phyloP scores from a whole-genome alignment of 2,888 invertebrate genomes.

The Nudaria mundana region DNA sequence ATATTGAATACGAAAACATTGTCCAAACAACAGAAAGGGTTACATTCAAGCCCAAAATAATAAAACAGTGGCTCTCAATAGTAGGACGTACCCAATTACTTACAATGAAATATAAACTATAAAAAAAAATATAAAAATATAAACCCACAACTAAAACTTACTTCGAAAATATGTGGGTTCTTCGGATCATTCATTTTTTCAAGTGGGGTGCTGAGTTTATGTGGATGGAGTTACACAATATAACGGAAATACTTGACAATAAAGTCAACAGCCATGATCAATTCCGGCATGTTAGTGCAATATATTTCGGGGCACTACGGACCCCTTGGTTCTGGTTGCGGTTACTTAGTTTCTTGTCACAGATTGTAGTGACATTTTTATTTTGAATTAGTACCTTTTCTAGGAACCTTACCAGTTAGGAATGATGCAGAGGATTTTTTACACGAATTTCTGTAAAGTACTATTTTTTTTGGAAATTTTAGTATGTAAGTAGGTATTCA shows the following conservation, averaged over 20 bases:
- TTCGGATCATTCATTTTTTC: conserved; percentile 55
- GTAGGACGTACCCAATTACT: conserved; percentile 36
- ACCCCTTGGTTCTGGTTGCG: conserved; percentile 1
- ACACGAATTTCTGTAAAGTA: too few species aligned
- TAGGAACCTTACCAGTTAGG: too few species aligned
- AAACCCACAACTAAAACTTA: conserved; percentile 34
- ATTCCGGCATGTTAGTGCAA: conserved; percentile 25
- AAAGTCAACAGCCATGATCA: conserved; percentile 57
- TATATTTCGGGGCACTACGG: conserved; percentile 16
- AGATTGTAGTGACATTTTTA: conserved; percentile 9
- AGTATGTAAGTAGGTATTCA: too few species aligned
- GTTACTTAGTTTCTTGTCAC: conserved; percentile 10
- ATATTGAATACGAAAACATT: not conserved
- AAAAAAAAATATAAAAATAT: too few species aligned
- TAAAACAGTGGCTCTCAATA: conserved; percentile 14
- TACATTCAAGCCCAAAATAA: conserved; percentile 13
- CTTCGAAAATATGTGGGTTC: conserved; percentile 47
- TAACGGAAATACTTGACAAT: conserved; percentile 49
- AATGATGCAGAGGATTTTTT: too few species aligned
- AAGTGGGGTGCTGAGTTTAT: conserved; percentile 37
- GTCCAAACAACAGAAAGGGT: conserved; percentile 1
- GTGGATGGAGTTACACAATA: conserved; percentile 46
- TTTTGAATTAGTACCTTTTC: conserved; percentile 3
- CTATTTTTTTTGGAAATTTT: too few species aligned
- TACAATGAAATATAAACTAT: conserved; percentile 28